phyloP scores from a whole-genome alignment of 2,888 invertebrate species.

The Callimorpha dominula region DNA sequence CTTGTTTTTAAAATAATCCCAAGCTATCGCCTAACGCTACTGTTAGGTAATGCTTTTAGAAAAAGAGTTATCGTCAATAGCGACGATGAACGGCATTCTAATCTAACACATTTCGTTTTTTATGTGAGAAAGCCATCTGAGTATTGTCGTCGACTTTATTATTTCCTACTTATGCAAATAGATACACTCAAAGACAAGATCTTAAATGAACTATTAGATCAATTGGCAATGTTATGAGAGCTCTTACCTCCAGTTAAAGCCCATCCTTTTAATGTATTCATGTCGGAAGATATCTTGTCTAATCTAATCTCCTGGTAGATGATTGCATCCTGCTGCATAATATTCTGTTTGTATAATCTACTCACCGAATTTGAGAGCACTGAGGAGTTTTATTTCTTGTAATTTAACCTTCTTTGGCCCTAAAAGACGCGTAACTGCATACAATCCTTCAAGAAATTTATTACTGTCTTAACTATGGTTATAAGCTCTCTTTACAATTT shows the following conservation, averaged over 20 bases:
- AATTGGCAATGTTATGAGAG: slow-evolving; percentile 31
- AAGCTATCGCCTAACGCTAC: too few species aligned
- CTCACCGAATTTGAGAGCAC: slow-evolving; percentile 27
- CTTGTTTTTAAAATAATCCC: too few species aligned
- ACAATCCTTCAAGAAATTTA: not conserved
- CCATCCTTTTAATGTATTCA: slow-evolving; percentile 29
- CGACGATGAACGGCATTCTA: not conserved
- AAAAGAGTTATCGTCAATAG: too few species aligned
- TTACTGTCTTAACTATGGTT: too few species aligned
- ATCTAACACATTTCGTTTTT: not conserved
- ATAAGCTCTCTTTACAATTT: too few species aligned
- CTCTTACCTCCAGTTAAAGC: slow-evolving; percentile 32
- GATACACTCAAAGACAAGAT: not conserved
- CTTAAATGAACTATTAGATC: slow-evolving; percentile 22
- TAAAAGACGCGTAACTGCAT: not conserved
- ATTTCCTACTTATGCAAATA: slow-evolving; percentile 20
- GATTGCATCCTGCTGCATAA: slow-evolving; percentile 43
- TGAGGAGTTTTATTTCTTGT: not conserved
- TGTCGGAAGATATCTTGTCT: slow-evolving; percentile 33
- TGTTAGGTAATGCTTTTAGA: too few species aligned
- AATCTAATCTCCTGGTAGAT: slow-evolving; percentile 46
- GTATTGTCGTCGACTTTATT: not conserved
- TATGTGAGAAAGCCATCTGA: not conserved
- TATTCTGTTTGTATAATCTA: slow-evolving; percentile 32
- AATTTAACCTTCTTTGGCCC: not conserved